These are phyloP conservation scores for Sturmia bella DNA, from an alignment of 2,888 invertebrate species.

Conservation along the genomic window DNA sequence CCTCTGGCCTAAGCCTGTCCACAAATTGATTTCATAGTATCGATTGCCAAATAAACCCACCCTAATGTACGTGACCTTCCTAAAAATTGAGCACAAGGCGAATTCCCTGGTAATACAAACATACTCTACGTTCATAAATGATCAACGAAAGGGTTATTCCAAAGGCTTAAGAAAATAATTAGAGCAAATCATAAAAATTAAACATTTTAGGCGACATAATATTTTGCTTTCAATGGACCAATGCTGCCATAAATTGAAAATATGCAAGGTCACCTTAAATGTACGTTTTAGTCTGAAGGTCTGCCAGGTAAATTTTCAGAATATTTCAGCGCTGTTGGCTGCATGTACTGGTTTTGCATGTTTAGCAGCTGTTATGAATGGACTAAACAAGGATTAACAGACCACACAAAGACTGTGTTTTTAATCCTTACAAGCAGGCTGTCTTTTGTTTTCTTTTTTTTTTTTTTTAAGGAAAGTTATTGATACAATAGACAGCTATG, in stretches of 20 bases:
- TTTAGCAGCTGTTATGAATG: slow-evolving; percentile 63
- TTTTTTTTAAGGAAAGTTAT: slow-evolving; percentile 22
- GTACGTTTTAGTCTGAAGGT: not conserved
- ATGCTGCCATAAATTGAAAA: slow-evolving; percentile 18
- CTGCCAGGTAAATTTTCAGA: slow-evolving; percentile 18
- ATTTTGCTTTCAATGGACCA: slow-evolving; percentile 15
- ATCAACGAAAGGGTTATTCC: slow-evolving; percentile 34
- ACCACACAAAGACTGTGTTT: slow-evolving; percentile 65
- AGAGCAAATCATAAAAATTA: slow-evolving; percentile 53
- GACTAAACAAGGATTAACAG: slow-evolving; percentile 61
- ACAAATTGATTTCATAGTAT: no score
- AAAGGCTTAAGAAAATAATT: slow-evolving; percentile 60
- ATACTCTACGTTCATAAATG: slow-evolving; percentile 1
- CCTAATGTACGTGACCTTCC: slow-evolving; percentile 7
- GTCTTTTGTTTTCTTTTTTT: not conserved
- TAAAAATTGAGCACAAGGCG: slow-evolving; percentile 51
- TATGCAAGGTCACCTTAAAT: slow-evolving; percentile 31
- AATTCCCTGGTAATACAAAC: slow-evolving; percentile 43
- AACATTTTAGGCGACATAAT: slow-evolving; percentile 49
- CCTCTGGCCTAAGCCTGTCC: no score
- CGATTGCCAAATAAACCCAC: no score
- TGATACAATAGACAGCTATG: no score
- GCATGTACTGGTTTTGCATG: slow-evolving; percentile 18
- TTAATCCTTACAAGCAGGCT: slow-evolving; percentile 30
- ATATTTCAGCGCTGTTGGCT: not conserved